These are phyloP conservation scores for Coenonympha arcania DNA, from an alignment of 2,888 invertebrate species.

Conservation along the genomic window DNA sequence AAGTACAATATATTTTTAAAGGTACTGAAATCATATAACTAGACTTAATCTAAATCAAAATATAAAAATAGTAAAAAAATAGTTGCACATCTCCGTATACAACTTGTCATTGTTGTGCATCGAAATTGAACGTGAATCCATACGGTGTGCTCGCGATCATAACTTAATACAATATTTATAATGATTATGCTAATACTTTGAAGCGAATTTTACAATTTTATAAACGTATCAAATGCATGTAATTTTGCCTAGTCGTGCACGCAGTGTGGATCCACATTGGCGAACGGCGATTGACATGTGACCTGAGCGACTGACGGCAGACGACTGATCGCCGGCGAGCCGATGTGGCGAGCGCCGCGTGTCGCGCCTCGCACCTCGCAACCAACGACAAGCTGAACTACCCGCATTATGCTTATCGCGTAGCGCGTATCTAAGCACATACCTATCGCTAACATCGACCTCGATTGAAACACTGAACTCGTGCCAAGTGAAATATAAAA, in stretches of 20 bases:
- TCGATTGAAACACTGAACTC: conserved; percentile 67
- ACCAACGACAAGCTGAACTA: conserved; percentile 42
- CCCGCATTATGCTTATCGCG: conserved; percentile 29
- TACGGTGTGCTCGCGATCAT: conserved; percentile 19
- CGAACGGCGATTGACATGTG: conserved; percentile 11
- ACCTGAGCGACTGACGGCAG: conserved; percentile 16
- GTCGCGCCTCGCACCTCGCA: conserved; percentile 21
- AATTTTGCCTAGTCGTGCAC: conserved; percentile 9
- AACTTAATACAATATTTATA: conserved; percentile 19
- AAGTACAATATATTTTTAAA: conserved; percentile 58
- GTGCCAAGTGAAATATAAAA: conserved; percentile 72
- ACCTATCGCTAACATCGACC: conserved; percentile 35
- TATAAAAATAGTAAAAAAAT: conserved; percentile 75
- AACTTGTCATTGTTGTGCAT: conserved; percentile 65
- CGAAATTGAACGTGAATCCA: conserved; percentile 32
- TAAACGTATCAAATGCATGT: conserved; percentile 22
- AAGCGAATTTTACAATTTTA: conserved; percentile 23
- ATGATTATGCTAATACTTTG: conserved; percentile 21
- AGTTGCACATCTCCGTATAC: conserved; percentile 67
- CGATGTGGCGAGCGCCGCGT: too few relatives aligned
- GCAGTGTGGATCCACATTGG: conserved; percentile 17
- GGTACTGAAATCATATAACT: conserved; percentile 69
- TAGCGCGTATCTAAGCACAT: conserved; percentile 35
- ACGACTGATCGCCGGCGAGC: too few relatives aligned
- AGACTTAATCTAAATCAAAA: conserved; percentile 72